Conservation (phyloP, 2,113 vertebrate genomes). For the Pantherophis guttatus region DNA sequence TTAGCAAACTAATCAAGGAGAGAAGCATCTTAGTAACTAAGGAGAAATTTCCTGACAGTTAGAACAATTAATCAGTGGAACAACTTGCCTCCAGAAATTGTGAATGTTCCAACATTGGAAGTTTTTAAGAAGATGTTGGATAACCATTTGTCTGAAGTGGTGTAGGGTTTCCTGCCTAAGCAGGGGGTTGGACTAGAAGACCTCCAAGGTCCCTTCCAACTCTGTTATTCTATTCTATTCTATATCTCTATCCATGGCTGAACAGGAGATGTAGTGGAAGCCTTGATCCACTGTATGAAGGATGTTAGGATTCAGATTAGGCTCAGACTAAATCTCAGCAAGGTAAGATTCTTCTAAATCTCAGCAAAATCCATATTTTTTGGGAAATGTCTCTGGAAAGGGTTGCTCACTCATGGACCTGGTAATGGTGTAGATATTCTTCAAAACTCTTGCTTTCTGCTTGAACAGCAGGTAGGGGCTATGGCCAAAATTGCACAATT, state of each 20-base stretch:
- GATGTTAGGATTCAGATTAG: not conserved
- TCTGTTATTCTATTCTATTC: too few species aligned
- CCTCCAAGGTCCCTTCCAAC: too few species aligned
- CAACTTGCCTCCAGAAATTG: too few species aligned
- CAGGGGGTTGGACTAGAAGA: too few species aligned
- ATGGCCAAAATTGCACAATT: not conserved
- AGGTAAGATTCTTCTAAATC: not conserved
- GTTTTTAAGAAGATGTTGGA: too few species aligned
- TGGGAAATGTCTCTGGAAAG: not conserved
- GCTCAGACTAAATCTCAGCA: not conserved
- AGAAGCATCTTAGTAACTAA: too few species aligned
- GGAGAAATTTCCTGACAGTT: too few species aligned
- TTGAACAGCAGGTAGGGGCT: not conserved
- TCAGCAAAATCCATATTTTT: not conserved
- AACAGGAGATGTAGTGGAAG: not conserved
- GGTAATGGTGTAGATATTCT: not conserved
- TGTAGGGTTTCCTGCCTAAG: too few species aligned
- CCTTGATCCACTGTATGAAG: not conserved
- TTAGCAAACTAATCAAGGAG: too few species aligned
- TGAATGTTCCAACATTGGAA: too few species aligned
- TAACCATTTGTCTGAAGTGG: too few species aligned
- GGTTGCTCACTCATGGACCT: not conserved
- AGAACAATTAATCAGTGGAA: too few species aligned
- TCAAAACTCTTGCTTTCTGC: not conserved
- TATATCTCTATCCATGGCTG: not conserved